phyloP scores from a whole-genome alignment of 2,797 vertebrate genomes.

The Sebastes kiyomatsui region DNA sequence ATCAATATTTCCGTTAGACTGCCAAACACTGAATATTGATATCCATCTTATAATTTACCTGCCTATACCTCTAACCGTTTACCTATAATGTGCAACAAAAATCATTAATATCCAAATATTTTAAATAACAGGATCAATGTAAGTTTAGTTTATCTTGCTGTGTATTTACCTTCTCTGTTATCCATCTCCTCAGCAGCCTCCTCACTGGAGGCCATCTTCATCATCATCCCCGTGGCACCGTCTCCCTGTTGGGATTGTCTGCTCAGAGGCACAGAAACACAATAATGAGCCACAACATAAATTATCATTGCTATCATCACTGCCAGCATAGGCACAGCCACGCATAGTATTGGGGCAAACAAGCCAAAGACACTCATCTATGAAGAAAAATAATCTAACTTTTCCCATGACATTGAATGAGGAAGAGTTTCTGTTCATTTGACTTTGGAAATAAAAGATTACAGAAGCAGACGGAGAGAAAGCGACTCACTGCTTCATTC shows the following conservation, averaged over 20 bases:
- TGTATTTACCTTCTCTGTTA: constrained; percentile 86
- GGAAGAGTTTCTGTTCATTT: constrained; percentile 21
- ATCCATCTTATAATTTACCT: background rate
- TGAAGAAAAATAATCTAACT: constrained; percentile 21
- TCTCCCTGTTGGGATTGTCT: constrained; percentile 64
- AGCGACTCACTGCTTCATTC: constrained; percentile 65
- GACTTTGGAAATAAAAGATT: constrained; percentile 25
- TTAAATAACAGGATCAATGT: background rate
- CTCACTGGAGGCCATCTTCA: constrained; percentile 78
- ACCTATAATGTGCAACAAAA: constrained; percentile 25
- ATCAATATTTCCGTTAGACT: background rate
- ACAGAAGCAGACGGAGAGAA: constrained; percentile 43
- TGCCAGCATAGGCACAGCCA: constrained; percentile 59
- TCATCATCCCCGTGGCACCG: constrained; percentile 43
- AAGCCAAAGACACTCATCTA: constrained; percentile 70
- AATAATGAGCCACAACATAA: constrained; percentile 70
- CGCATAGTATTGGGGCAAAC: constrained; percentile 62
- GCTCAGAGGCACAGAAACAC: constrained; percentile 62
- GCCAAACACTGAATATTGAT: background rate
- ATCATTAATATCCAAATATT: constrained; percentile 1
- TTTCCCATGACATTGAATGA: constrained; percentile 51
- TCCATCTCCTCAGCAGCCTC: constrained; percentile 77
- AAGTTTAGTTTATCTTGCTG: background rate
- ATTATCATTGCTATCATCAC: constrained; percentile 55
- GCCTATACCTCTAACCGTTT: background rate